Percentiles rank a stretch among this genome's conserved stretches.
These are phyloP conservation scores for Calameuta pallipes DNA, from an alignment of 2,888 invertebrate species.

Conservation along the genomic window DNA sequence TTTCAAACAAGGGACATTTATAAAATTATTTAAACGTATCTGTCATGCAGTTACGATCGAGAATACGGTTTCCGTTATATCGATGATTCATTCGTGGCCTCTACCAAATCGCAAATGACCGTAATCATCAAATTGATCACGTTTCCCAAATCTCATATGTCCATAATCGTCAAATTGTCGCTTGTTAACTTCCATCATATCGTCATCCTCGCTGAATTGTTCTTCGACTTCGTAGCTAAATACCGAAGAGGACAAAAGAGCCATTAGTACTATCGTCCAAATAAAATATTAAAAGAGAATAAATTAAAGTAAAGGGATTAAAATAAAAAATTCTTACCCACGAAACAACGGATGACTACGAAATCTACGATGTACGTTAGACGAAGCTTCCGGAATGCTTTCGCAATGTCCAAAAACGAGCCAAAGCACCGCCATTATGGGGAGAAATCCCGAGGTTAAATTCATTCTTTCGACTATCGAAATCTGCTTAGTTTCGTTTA, in stretches of 20 bases:
- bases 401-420: constrained; percentile 38
- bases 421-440: constrained; percentile 35
- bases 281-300: not conserved
- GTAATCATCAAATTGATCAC: constrained; percentile 79
- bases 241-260: not conserved
- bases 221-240: constrained; percentile 38
- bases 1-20: not conserved
- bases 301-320: not conserved
- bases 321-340: constrained; percentile 27
- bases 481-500: not conserved
- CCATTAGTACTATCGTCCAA: not conserved
- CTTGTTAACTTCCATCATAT: constrained; percentile 66
- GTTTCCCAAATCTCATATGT: constrained; percentile 73
- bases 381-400: constrained; percentile 33
- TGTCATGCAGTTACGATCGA: not conserved
- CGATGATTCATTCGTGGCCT: constrained; percentile 46
- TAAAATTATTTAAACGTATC: not conserved
- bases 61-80: not conserved
- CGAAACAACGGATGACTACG: constrained; percentile 31
- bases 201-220: constrained; percentile 65
- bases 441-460: constrained; percentile 32
- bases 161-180: constrained; percentile 73
- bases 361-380: constrained; percentile 36
- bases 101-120: constrained; percentile 81
- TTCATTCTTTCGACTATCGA: constrained; percentile 28